A percentile compares a stretch with the other conserved stretches of the same genome.
These are phyloP conservation scores for Coenobita brevimanus DNA, from an alignment of 1,140 invertebrate genomes.

Conservation along the genomic window DNA sequence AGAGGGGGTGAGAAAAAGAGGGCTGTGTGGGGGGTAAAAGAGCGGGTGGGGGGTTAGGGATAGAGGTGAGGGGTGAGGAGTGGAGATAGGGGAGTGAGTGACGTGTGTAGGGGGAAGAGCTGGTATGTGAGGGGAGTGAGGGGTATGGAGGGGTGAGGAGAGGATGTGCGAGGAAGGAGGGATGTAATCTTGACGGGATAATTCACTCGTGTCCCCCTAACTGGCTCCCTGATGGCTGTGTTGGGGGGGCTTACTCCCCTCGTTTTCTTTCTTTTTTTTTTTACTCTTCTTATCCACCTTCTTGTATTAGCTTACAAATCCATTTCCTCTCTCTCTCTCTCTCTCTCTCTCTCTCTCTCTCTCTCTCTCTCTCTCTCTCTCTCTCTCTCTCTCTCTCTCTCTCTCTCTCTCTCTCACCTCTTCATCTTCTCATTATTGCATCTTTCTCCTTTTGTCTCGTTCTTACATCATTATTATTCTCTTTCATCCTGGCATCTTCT, in stretches of 20 bases:
- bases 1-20: neutral
- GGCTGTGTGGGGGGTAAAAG: too few species aligned
- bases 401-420: neutral
- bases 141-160: neutral
- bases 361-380: neutral
- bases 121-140: neutral
- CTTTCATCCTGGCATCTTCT: too few species aligned
- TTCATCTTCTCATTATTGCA: neutral
- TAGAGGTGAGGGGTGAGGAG: neutral
- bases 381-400: conserved; percentile 5
- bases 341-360: neutral
- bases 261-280: neutral
- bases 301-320: neutral
- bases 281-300: neutral
- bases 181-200: conserved; percentile 28
- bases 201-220: conserved; percentile 14
- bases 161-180: neutral
- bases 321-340: neutral
- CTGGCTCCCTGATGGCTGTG: neutral
- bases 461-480: too few species aligned
- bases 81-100: neutral
- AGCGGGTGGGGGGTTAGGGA: neutral
- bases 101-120: too few species aligned
- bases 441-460: too few species aligned
- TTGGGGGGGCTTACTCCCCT: neutral